Conservation (phyloP, 2,888 invertebrate genomes). For the Lepetodrilus schrolli region DNA sequence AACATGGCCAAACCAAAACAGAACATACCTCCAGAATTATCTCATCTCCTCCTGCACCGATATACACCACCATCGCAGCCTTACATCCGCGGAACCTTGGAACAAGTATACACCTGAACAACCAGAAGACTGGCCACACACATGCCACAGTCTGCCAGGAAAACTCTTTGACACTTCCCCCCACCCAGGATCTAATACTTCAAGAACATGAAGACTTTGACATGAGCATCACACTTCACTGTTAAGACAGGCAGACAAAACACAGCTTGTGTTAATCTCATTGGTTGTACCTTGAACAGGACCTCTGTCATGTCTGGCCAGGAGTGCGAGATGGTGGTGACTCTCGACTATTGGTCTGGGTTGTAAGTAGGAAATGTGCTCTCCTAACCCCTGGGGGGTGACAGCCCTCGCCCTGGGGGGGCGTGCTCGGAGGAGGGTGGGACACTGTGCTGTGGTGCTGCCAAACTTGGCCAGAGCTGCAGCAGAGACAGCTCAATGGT, state of each 20-base stretch:
- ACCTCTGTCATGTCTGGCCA: slow-evolving; percentile 26
- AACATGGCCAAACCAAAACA: too few relatives aligned
- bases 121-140: background rate
- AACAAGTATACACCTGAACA: too few relatives aligned
- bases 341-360: background rate
- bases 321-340: background rate
- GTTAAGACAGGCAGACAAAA: slow-evolving; percentile 9
- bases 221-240: background rate
- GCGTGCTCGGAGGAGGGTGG: too few relatives aligned
- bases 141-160: too few relatives aligned
- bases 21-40: too few relatives aligned
- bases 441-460: too few relatives aligned
- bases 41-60: too few relatives aligned
- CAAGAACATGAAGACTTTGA: slow-evolving; percentile 9
- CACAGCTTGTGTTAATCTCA: background rate
- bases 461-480: background rate
- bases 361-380: slow-evolving; percentile 10
- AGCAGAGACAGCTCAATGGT: slow-evolving; percentile 3
- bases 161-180: too few relatives aligned
- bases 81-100: too few relatives aligned
- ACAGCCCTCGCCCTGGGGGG: background rate
- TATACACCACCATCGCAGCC: too few relatives aligned
- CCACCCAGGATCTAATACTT: background rate
- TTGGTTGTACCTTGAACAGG: slow-evolving; percentile 32
- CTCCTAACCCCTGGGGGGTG: too few relatives aligned